These are phyloP conservation scores for Pyrrhia umbra DNA, from an alignment of 2,888 invertebrate species.

Conservation along the genomic window DNA sequence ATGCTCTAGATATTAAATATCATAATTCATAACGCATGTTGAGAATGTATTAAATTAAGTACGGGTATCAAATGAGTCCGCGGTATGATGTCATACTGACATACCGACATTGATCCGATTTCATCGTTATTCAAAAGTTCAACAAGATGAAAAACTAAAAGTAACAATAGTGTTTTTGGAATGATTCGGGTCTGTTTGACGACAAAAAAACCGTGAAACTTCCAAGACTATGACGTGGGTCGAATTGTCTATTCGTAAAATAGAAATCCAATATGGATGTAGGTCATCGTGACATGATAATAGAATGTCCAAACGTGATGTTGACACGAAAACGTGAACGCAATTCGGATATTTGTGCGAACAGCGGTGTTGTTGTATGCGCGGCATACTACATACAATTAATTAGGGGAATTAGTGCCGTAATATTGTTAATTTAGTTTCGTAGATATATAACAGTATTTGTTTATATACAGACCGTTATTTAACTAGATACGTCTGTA, in stretches of 20 bases:
- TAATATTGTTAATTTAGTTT: constrained; percentile 35
- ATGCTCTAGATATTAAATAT: constrained; percentile 72
- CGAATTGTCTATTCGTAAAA: constrained; percentile 68
- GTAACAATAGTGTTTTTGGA: constrained; percentile 12
- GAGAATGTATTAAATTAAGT: constrained; percentile 64
- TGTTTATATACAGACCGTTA: constrained; percentile 45
- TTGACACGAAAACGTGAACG: constrained; percentile 74
- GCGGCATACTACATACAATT: constrained; percentile 34
- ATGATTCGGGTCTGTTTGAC: constrained; percentile 19
- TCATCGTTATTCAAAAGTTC: constrained; percentile 45
- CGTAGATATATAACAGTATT: constrained; percentile 22
- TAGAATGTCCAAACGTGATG: constrained; percentile 75
- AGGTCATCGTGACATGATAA: constrained; percentile 76
- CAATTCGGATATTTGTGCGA: constrained; percentile 68
- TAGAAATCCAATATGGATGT: constrained; percentile 75
- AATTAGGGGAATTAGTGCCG: constrained; percentile 43
- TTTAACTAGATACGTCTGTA: constrained; percentile 63
- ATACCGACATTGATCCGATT: constrained; percentile 57
- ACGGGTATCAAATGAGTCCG: constrained; percentile 48
- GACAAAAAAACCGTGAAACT: constrained; percentile 41
- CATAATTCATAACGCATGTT: constrained; percentile 56
- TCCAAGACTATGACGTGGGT: constrained; percentile 60
- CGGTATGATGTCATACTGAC: constrained; percentile 67
- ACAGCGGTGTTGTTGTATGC: constrained; percentile 59
- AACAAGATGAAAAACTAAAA: constrained; percentile 38